Conservation (phyloP, 30 jellyfish, hydroid and myxozoan genomes). For the Aurelia aurita complex sp. Pacific region DNA sequence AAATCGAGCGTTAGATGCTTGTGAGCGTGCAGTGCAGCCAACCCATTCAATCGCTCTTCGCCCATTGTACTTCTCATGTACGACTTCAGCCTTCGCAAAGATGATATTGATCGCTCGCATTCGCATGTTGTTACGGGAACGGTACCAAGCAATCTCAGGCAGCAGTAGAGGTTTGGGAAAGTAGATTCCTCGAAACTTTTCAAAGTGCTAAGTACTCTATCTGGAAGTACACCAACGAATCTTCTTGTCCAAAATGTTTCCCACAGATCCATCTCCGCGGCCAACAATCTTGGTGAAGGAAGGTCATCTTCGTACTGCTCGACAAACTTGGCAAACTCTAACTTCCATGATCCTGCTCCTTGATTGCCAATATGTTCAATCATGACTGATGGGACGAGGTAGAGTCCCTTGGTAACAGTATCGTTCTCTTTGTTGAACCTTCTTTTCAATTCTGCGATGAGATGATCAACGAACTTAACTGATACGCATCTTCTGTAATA, state of each 20-base stretch:
- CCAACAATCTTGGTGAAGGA: conserved; percentile 1
- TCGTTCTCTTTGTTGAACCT: conserved; percentile 14
- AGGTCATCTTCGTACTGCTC: neutral
- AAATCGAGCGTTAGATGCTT: neutral
- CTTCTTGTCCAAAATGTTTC: conserved; percentile 7
- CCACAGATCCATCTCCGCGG: conserved; percentile 19
- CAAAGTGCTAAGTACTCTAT: neutral
- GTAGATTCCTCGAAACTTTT: neutral
- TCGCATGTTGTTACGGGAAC: neutral
- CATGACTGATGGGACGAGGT: conserved; percentile 4
- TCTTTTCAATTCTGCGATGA: conserved; percentile 1
- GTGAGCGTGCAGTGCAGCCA: neutral
- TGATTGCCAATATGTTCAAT: conserved; percentile 1
- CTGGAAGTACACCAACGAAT: conserved; percentile 20
- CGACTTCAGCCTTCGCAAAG: neutral
- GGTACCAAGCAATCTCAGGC: neutral
- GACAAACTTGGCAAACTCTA: conserved; percentile 8
- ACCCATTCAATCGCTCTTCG: neutral
- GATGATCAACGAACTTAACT: neutral
- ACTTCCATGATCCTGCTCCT: neutral
- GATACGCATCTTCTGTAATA: neutral
- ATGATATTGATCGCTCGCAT: neutral
- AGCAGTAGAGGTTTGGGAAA: neutral
- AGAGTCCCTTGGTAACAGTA: neutral
- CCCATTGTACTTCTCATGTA: neutral